These are phyloP conservation scores for Ahaetulla prasina DNA, from an alignment of 2,113 vertebrate species.

Conservation along the genomic window DNA sequence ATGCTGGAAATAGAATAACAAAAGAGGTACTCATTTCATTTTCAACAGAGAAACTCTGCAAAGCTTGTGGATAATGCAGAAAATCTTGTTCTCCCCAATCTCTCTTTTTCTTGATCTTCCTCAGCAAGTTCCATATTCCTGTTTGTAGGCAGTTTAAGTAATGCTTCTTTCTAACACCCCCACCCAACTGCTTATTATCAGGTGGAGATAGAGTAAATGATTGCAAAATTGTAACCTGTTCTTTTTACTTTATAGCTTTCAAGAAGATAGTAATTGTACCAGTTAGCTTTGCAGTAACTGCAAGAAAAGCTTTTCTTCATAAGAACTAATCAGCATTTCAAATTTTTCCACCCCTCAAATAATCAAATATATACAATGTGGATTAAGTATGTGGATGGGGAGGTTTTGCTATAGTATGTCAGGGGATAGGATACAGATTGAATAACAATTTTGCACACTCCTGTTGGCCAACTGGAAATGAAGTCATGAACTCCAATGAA, in stretches of 20 bases:
- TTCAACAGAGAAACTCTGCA: not conserved
- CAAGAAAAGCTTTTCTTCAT: not conserved
- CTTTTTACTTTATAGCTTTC: not conserved
- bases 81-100: not conserved
- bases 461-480: not conserved
- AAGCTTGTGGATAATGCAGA: not conserved
- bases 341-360: not conserved
- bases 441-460: not conserved
- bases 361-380: not conserved
- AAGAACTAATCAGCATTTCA: not conserved
- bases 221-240: not conserved
- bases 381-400: not conserved
- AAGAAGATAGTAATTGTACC: not conserved
- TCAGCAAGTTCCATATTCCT: not conserved
- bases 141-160: not conserved
- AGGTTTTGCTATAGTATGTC: not conserved
- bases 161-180: not conserved
- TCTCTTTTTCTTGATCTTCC: not conserved
- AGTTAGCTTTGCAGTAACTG: not conserved
- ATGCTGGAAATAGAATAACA: not conserved
- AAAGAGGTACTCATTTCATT: not conserved
- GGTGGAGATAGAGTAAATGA: not conserved
- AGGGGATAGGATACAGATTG: not conserved
- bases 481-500: not conserved
- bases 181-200: not conserved